Conservation (phyloP, 37 sponge, comb jelly and placozoan species). For the Geodia barretti region DNA sequence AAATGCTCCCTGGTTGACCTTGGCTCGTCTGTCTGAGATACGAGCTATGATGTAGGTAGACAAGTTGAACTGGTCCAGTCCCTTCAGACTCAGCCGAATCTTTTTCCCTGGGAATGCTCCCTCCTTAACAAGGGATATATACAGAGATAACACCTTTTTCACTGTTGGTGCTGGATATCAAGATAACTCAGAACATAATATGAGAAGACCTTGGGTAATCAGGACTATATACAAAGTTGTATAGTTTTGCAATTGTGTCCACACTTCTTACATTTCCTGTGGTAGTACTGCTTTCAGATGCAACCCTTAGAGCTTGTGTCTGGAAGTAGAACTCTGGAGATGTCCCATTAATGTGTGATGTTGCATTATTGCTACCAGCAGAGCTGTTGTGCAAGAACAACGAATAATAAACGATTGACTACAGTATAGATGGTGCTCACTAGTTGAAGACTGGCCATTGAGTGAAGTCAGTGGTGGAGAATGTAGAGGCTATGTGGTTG, state of each 20-base stretch:
- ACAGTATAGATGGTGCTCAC: too few species aligned
- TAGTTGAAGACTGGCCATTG: conserved; percentile 51
- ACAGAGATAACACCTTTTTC: too few species aligned
- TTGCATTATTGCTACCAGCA: conserved; percentile 15
- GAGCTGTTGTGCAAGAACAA: too few species aligned
- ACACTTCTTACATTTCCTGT: too few species aligned
- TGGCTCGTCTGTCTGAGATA: conserved; percentile 28
- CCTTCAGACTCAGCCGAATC: conserved; percentile 4
- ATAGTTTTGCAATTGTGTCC: too few species aligned
- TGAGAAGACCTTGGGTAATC: too few species aligned
- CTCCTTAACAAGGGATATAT: too few species aligned
- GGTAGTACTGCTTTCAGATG: not conserved
- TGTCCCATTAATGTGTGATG: conserved; percentile 3
- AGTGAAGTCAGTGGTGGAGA: conserved; percentile 22
- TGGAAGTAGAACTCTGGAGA: conserved; percentile 25
- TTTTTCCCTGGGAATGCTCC: conserved; percentile 34
- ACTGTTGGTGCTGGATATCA: too few species aligned
- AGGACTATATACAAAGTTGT: too few species aligned
- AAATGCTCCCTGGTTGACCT: conserved; percentile 22
- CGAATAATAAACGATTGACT: too few species aligned
- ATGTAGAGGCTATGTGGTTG: not conserved
- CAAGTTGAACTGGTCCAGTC: conserved; percentile 47
- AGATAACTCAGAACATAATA: too few species aligned
- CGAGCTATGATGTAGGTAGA: conserved; percentile 46
- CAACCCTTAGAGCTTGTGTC: conserved; percentile 11